These are phyloP conservation scores for Meiosimyza decipiens DNA, from an alignment of 2,888 invertebrate species.

Conservation along the genomic window DNA sequence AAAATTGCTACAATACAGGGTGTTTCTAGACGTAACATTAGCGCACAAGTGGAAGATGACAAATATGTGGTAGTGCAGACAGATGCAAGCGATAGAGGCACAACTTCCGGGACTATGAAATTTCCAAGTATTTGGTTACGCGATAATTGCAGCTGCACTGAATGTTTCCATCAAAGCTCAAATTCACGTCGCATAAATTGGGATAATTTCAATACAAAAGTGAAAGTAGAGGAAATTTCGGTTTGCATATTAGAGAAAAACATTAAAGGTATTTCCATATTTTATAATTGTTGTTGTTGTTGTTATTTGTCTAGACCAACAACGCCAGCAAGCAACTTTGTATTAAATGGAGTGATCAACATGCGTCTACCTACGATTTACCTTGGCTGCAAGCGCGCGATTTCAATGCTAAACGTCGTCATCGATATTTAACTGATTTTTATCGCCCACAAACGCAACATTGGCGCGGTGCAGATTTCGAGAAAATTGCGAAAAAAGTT, in stretches of 20 bases:
- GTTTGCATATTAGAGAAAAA: not conserved
- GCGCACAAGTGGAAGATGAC: constrained; percentile 50
- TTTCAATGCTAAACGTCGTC: constrained; percentile 68
- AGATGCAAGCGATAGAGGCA: not conserved
- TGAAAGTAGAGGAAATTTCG: constrained; percentile 62
- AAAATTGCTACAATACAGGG: not conserved
- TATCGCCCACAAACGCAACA: constrained; percentile 70
- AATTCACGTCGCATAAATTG: constrained; percentile 74
- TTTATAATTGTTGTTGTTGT: constrained; percentile 23
- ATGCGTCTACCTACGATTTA: constrained; percentile 70
- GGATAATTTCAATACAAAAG: constrained; percentile 70
- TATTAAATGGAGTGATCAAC: constrained; percentile 74
- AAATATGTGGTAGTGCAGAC: constrained; percentile 47
- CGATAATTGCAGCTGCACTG: constrained; percentile 78
- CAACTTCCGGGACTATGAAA: constrained; percentile 66
- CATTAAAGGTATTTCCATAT: not conserved
- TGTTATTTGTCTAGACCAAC: constrained; percentile 44
- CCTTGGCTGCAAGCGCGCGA: constrained; percentile 73
- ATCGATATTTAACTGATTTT: constrained; percentile 68
- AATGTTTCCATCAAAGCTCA: constrained; percentile 74
- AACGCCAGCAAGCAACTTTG: constrained; percentile 47
- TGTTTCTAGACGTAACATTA: constrained; percentile 34
- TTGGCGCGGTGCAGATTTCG: constrained; percentile 71
- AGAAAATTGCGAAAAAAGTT: constrained; percentile 68
- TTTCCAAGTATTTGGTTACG: constrained; percentile 79